Percentiles rank a stretch among this genome's conserved stretches.
These are phyloP conservation scores for Adrianichthys oophorus DNA, from an alignment of 2,797 vertebrate species.

Conservation along the genomic window DNA sequence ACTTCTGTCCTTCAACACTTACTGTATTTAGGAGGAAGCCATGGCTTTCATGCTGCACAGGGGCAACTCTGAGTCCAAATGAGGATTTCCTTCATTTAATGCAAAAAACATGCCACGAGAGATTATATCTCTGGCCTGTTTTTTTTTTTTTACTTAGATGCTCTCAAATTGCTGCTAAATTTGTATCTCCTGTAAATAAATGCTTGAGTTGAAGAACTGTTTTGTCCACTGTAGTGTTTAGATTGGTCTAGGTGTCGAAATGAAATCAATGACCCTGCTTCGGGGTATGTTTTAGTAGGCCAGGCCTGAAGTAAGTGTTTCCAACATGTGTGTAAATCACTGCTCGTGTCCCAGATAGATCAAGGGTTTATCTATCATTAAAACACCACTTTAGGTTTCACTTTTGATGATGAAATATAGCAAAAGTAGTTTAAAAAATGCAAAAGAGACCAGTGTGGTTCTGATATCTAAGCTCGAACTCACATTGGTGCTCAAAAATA, in stretches of 20 bases:
- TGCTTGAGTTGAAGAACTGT: constrained; percentile 17
- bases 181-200: constrained; percentile 42
- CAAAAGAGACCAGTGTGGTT: constrained; percentile 54
- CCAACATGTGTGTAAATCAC: constrained; percentile 27
- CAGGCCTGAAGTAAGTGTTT: constrained; percentile 26
- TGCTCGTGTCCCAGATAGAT: constrained; percentile 17
- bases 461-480: constrained; percentile 34
- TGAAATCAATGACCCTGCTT: constrained; percentile 7
- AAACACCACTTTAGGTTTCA: constrained; percentile 7
- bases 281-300: constrained; percentile 1
- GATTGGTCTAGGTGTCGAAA: constrained; percentile 14
- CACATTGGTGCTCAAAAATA: constrained; percentile 58
- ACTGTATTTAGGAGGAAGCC: constrained; percentile 72
- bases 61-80: constrained; percentile 47
- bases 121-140: constrained; percentile 45
- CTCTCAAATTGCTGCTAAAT: constrained; percentile 72
- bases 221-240: constrained; percentile 8
- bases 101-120: constrained; percentile 36
- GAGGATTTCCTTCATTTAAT: constrained; percentile 68
- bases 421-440: constrained; percentile 15
- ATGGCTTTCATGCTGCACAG: constrained; percentile 42
- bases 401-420: constrained; percentile 8
- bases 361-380: constrained; percentile 13
- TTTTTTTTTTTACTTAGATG: constrained; percentile 50
- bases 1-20: constrained; percentile 64